Percentiles rank a stretch among this genome's conserved stretches.
Conservation (phyloP, 64 coral and sea anemone genomes). For the Astreopora myriophthalma region DNA sequence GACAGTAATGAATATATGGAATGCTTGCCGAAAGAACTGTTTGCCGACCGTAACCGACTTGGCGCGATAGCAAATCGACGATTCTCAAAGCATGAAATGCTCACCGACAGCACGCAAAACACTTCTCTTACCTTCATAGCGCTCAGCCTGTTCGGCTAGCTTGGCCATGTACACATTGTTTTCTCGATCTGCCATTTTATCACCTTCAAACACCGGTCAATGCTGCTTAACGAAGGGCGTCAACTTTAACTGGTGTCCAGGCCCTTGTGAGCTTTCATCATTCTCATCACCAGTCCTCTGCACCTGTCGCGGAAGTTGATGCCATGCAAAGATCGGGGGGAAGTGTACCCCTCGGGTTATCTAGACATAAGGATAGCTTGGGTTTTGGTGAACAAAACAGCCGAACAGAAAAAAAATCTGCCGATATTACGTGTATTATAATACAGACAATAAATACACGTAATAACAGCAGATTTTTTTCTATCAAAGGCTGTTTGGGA, state of each 20-base stretch:
- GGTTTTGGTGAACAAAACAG: no score
- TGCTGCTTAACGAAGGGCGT: neutral
- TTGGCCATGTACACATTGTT: slow-evolving; percentile 79
- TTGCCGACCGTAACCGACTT: neutral
- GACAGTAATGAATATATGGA: neutral
- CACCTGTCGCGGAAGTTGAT: no score
- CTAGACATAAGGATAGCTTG: no score
- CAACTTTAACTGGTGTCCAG: neutral
- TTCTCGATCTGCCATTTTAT: slow-evolving; percentile 71
- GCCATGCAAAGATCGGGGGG: no score
- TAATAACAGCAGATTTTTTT: no score
- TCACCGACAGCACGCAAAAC: neutral
- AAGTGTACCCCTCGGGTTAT: no score
- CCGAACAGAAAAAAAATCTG: no score
- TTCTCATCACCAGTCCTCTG: neutral
- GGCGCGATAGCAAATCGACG: neutral
- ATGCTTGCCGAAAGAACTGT: neutral
- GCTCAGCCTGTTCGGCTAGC: slow-evolving; percentile 95
- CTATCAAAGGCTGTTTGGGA: no score
- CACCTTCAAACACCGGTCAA: slow-evolving; percentile 26
- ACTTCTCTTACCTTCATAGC: slow-evolving; percentile 76
- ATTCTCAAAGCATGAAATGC: neutral
- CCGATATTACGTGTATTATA: no score
- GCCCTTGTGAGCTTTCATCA: neutral
- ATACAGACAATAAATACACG: no score